These are phyloP conservation scores for Cromileptes altivelis DNA, from an alignment of 2,113 vertebrate species.

Conservation along the genomic window DNA sequence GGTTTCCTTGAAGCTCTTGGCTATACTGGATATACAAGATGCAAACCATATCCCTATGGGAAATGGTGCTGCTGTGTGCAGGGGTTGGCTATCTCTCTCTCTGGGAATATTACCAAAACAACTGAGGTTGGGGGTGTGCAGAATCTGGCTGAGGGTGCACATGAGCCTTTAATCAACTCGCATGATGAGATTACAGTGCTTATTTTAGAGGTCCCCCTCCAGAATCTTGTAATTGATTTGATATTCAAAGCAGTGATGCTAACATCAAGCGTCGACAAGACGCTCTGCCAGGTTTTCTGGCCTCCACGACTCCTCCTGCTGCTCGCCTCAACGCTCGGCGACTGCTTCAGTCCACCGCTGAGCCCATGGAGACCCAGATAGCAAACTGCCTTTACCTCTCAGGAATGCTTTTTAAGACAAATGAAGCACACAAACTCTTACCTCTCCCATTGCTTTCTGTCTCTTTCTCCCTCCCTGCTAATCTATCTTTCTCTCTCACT, in stretches of 20 bases:
- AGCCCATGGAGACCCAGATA: conserved; percentile 43
- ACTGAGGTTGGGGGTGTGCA: conserved; percentile 47
- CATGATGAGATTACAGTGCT: conserved; percentile 72
- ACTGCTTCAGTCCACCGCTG: conserved; percentile 19
- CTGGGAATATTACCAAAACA: conserved; percentile 73
- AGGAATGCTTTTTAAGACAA: conserved; percentile 71
- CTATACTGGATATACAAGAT: conserved; percentile 44
- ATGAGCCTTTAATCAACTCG: conserved; percentile 72
- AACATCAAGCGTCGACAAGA: conserved; percentile 22
- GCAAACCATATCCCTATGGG: conserved; percentile 42
- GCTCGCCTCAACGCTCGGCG: neutral
- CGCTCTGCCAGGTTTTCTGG: conserved; percentile 26
- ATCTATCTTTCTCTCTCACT: conserved; percentile 76
- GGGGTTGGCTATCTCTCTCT: conserved; percentile 58
- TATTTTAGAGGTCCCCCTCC: conserved; percentile 50
- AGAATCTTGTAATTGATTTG: conserved; percentile 58
- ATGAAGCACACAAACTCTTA: conserved; percentile 72
- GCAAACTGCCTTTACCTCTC: conserved; percentile 47
- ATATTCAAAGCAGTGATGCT: conserved; percentile 52
- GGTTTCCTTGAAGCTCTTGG: conserved; percentile 61
- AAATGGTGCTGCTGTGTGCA: conserved; percentile 44
- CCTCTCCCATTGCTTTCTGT: conserved; percentile 72
- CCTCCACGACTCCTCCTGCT: neutral
- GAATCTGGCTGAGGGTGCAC: conserved; percentile 61
- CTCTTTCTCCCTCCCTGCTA: conserved; percentile 64